Evolutionary conservation across 35 echinoderm and acorn worm genomes (phyloP), one percentile per base, ranked within the genome.

Genomic region (Strongylocentrotus purpuratus): DNA sequence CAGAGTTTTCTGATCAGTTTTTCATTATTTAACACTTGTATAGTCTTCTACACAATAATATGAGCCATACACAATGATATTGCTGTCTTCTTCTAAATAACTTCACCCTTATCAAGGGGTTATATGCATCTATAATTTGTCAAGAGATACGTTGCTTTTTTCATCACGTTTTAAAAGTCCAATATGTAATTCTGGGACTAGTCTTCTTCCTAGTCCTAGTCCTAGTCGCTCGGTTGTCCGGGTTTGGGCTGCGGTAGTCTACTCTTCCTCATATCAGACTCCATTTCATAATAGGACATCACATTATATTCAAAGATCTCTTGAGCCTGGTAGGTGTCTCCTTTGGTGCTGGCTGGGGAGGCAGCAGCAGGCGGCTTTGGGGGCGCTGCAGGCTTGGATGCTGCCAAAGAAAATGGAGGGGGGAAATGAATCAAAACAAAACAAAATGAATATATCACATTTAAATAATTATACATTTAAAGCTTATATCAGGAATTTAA

Each of bases 161-260:
- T n/a, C 65, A 28, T 78, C 22, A 5, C 20, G 22, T 78, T 78
- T 78, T 18, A 78, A 78, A 7, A 78, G 65, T 78, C 22, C 65
- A 78, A n/a, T 78, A 78, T n/a, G 11, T 55, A 7, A 78, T 28
- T 28, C 65, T 28, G 5, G 20, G 7, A 8, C 65, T 78, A 25
- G 65, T 78, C 6, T 78, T n/a, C 65, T n/a, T n/a, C 22, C 65
- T 28, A 28, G 65, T 28, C 50, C n/a, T n/a, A n/a, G n/a, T n/a
- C 65, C 65, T 78, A 89, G 33, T 89, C 9, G 15, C 5, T 45
- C 33, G 91, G 91, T 93, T 47, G 32, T 31, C 91, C 91, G 20
- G 91, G 91, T 31, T 33, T 93, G 47, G 91, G 91, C 48, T 93
- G 91, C 18, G 91, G 91, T 93, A 93, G 91, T 93, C 91, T 93